phyloP scores from a whole-genome alignment of 2,113 vertebrate genomes.

The Bubo scandiacus region DNA sequence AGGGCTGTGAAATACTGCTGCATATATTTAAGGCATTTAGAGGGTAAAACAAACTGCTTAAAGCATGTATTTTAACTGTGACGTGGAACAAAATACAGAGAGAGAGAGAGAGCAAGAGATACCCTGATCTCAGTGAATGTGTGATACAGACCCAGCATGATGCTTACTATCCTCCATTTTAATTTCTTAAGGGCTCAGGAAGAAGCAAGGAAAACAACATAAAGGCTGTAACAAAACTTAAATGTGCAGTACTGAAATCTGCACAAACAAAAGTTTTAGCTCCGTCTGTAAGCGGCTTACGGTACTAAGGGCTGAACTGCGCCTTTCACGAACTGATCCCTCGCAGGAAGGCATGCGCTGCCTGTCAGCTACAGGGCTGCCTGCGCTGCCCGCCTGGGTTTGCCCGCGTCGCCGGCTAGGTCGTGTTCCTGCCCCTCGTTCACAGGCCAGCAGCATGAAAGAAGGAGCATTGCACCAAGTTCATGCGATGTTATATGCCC shows the following conservation, averaged over 20 bases:
- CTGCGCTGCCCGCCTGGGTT: fast-evolving
- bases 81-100: neutral
- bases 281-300: neutral
- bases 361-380: neutral
- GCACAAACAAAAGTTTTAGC: neutral
- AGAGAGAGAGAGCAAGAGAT: neutral
- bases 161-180: neutral
- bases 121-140: neutral
- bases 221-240: neutral
- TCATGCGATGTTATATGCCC: neutral
- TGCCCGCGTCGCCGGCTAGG: fast-evolving
- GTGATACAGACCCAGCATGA: neutral
- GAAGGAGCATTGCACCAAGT: neutral
- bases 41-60: neutral
- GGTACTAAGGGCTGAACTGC: neutral
- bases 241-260: neutral
- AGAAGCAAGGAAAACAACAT: neutral
- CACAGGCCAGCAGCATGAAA: neutral
- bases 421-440: fast-evolving
- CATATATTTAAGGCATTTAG: neutral
- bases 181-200: neutral
- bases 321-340: neutral
- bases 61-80: neutral
- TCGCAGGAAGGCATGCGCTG: neutral
- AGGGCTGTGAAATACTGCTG: neutral